These are phyloP conservation scores for Tridacna gigas DNA, from an alignment of 2,888 invertebrate genomes.

Conservation along the genomic window DNA sequence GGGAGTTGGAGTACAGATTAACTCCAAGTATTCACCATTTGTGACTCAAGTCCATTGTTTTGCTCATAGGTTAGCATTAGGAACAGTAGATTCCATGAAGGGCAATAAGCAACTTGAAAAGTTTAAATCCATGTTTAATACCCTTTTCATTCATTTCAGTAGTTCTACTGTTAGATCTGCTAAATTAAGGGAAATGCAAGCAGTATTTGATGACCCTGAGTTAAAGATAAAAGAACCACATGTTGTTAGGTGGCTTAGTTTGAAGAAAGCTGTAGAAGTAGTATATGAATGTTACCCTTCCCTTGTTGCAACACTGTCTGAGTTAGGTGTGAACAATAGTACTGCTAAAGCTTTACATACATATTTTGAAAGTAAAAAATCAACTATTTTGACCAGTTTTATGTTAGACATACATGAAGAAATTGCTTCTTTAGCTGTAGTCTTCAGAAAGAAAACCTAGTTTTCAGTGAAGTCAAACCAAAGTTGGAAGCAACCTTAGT, in stretches of 20 bases:
- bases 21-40: too few species aligned
- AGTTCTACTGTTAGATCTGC: slow-evolving; percentile 16
- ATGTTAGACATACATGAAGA: slow-evolving; percentile 15
- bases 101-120: slow-evolving; percentile 3
- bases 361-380: slow-evolving; percentile 16
- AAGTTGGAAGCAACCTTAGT: slow-evolving; percentile 19
- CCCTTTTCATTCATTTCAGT: slow-evolving; percentile 18
- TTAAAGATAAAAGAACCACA: slow-evolving; percentile 30
- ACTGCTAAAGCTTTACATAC: slow-evolving; percentile 11
- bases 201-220: slow-evolving; percentile 11
- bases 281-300: slow-evolving; percentile 25
- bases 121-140: slow-evolving; percentile 32
- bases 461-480: slow-evolving; percentile 32
- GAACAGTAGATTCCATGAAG: slow-evolving; percentile 14
- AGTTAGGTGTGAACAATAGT: slow-evolving; percentile 12
- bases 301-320: slow-evolving; percentile 9
- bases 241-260: slow-evolving; percentile 20
- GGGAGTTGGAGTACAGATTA: not conserved
- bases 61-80: slow-evolving; percentile 33
- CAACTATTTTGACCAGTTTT: slow-evolving; percentile 10
- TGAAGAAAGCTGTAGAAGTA: slow-evolving; percentile 17
- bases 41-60: too few species aligned
- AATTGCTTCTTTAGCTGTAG: slow-evolving; percentile 15
- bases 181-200: slow-evolving; percentile 23
- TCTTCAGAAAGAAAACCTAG: slow-evolving; percentile 21